Base-by-base conservation (phyloP, 2,797 vertebrate species). In the Rhinophrynus dorsalis region DNA sequence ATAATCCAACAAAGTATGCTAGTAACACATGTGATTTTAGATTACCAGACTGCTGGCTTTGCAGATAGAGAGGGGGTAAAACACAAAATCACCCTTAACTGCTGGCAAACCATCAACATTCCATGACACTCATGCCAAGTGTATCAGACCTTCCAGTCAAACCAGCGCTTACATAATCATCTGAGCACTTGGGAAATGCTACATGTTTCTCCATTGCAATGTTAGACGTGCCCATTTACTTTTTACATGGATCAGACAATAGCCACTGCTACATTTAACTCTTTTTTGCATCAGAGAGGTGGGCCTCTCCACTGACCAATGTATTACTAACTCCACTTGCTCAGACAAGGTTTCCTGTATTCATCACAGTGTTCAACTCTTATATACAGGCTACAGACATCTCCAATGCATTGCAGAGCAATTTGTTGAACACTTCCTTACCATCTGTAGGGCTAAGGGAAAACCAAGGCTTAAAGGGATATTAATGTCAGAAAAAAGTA, bases 81-180 rank as follows among this genome's bases (percentile, higher is more conserved):
- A 44, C 18, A 44, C 15, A 42, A 68, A 42, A 17, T 24, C 52
- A 50, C 51, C 59, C 64, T 55, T 64, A 51, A 64, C 60, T 57
- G 50, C 32, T 73, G 70, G 70, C 62, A 67, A 45, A 33, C 12
- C 45, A 32, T 73, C 27, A 29, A 17, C 62, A 73, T 73, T 73
- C 62, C 70, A 42, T 40, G 42, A 60, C 23, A 38, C 38, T 45
- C 37, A 66, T 45, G 62, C 62, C 70, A 73, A 67, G 62, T 67
- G 47, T 38, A 73, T 67, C 55, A 73, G 62, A 67, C 54, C 69
- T 72, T 65, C 44, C 69, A 66, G 44, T 66, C 20, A 40, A 72
- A 67, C 54, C 15, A 65, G 32, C 26, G 26, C 45, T 73, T 66
- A 73, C 70, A 62, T 73, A 73, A 73, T 65, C 55, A 54, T 52